Percentiles rank a stretch among this genome's conserved stretches.
These are phyloP conservation scores for Nothocercus julius DNA, from an alignment of 2,113 vertebrate species.

Conservation along the genomic window DNA sequence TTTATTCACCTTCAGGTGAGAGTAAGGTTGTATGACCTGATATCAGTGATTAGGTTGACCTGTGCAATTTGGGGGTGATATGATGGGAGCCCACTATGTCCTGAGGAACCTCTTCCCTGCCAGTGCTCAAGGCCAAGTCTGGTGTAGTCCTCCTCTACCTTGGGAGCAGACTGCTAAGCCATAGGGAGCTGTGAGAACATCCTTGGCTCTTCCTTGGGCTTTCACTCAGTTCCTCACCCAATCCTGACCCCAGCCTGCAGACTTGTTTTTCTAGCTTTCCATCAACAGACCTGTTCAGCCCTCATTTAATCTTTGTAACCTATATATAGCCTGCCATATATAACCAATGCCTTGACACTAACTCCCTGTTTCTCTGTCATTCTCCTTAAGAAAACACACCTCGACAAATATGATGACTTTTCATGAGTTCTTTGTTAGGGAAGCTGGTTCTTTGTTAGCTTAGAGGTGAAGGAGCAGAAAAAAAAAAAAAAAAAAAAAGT, in stretches of 20 bases:
- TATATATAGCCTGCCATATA: background rate
- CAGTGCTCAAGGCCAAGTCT: background rate
- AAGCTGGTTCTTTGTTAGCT: no score
- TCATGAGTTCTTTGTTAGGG: background rate
- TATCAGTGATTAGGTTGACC: background rate
- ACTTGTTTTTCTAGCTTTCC: background rate
- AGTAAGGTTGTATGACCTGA: background rate
- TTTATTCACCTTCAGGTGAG: background rate
- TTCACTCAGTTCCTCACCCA: background rate
- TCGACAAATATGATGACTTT: background rate
- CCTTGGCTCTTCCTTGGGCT: background rate
- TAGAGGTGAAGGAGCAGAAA: background rate
- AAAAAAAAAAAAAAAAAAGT: background rate
- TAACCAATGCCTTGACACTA: background rate
- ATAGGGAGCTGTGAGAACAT: background rate
- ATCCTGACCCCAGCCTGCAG: background rate
- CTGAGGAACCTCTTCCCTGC: background rate
- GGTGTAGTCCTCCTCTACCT: background rate
- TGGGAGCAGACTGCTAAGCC: background rate
- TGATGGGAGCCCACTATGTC: background rate
- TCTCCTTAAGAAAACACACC: background rate
- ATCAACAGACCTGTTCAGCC: background rate
- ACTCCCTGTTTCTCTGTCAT: background rate
- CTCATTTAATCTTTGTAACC: background rate
- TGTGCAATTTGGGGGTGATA: background rate